Percentiles rank a stretch among this genome's conserved stretches.
Evolutionary conservation across 2,888 invertebrate species (phyloP).

Genomic region (Octodonta nipae): DNA sequence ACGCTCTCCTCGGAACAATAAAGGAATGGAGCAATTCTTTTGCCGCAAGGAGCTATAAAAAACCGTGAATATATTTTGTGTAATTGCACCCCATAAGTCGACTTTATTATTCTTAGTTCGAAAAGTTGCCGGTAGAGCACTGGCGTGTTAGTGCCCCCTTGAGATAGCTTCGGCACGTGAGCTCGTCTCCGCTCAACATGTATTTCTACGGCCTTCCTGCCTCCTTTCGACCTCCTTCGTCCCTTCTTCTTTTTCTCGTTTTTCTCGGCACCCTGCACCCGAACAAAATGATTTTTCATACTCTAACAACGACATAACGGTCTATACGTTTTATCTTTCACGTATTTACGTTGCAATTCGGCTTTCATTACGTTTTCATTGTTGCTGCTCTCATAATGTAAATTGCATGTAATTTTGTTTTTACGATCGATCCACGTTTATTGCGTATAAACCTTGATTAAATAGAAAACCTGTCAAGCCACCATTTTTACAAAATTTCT

Average conservation of each 20-base stretch:
- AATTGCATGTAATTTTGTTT: no score
- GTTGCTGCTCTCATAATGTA: no score
- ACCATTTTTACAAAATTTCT: no score
- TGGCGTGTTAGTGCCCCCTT: conserved; percentile 35
- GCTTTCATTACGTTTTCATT: no score
- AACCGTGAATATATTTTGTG: conserved; percentile 40
- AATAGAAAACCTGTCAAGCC: no score
- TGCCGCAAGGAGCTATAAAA: conserved; percentile 39
- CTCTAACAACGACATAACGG: conserved; percentile 1
- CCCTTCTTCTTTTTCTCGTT: neutral
- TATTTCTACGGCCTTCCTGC: no score
- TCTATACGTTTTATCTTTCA: no score
- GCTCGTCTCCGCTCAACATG: conserved; percentile 2
- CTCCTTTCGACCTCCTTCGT: neutral
- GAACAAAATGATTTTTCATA: conserved; percentile 2
- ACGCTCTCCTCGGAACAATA: conserved; percentile 34
- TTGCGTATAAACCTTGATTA: no score
- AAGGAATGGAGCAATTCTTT: conserved; percentile 36
- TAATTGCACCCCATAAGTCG: conserved; percentile 38
- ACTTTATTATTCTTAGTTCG: conserved; percentile 37
- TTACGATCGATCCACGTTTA: no score
- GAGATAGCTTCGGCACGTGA: conserved; percentile 16
- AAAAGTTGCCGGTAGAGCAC: conserved; percentile 30
- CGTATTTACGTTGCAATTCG: no score
- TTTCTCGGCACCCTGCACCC: neutral